A percentile compares a stretch with the other conserved stretches of the same genome.
phyloP scores from a whole-genome alignment of 2,113 vertebrate species.

The Bucco capensis region DNA sequence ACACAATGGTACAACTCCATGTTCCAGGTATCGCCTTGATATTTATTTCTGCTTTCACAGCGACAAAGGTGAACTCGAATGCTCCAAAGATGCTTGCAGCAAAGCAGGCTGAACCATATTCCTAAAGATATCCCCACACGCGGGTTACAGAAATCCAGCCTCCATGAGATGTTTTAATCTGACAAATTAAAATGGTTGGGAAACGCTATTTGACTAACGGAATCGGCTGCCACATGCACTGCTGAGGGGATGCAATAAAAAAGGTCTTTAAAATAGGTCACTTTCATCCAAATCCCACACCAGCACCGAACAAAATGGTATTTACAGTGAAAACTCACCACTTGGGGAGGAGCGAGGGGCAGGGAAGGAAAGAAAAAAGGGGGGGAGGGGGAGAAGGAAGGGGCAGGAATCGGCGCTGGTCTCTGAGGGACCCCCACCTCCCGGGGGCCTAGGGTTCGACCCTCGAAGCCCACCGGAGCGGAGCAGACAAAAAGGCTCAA shows the following conservation, averaged over 20 bases:
- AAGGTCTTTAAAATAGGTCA: conserved; percentile 58
- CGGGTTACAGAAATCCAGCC: conserved; percentile 26
- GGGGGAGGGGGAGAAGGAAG: too few relatives aligned
- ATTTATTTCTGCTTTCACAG: conserved; percentile 25
- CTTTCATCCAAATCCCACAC: conserved; percentile 54
- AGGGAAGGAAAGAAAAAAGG: not conserved
- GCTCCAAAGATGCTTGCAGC: conserved; percentile 40
- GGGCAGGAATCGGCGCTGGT: not conserved
- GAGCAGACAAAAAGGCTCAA: conserved; percentile 10
- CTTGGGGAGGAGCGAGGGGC: conserved; percentile 27
- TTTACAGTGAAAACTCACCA: conserved; percentile 56
- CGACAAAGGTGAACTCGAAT: conserved; percentile 39
- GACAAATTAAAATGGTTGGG: conserved; percentile 57
- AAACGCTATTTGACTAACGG: conserved; percentile 54
- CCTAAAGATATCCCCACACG: not conserved
- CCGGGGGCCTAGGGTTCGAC: not conserved
- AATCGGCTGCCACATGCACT: conserved; percentile 13
- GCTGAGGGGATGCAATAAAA: conserved; percentile 18
- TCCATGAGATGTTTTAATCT: conserved; percentile 31
- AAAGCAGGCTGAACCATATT: not conserved
- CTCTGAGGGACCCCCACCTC: not conserved
- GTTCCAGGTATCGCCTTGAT: not conserved
- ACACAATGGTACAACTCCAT: conserved; percentile 41
- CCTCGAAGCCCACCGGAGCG: not conserved
- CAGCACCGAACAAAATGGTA: conserved; percentile 47